These are phyloP conservation scores for Oegoconia quadripuncta DNA, from an alignment of 2,888 invertebrate genomes.

Conservation along the genomic window DNA sequence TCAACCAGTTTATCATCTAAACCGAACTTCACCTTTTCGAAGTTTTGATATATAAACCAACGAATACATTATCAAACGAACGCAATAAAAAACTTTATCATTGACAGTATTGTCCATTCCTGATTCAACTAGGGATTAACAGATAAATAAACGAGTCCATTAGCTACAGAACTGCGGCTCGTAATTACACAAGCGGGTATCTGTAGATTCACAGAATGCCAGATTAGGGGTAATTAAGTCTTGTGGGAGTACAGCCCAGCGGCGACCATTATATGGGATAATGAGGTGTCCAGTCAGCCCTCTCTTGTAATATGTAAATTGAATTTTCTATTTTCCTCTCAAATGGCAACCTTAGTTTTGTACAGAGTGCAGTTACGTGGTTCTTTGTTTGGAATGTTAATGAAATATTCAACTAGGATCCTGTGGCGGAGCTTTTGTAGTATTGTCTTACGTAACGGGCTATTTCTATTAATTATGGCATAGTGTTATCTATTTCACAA, in stretches of 20 bases:
- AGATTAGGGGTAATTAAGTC: constrained; percentile 74
- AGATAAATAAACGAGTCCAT: constrained; percentile 67
- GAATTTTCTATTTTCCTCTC: constrained; percentile 57
- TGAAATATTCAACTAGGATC: constrained; percentile 2
- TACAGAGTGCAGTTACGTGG: constrained; percentile 8
- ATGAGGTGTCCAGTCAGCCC: constrained; percentile 71
- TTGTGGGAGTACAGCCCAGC: constrained; percentile 60
- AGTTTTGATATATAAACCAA: too few species aligned
- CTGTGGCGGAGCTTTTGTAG: too few species aligned
- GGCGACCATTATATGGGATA: constrained; percentile 69
- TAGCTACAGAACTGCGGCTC: constrained; percentile 60
- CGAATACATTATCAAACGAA: too few species aligned
- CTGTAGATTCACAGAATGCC: constrained; percentile 65
- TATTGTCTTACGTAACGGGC: too few species aligned
- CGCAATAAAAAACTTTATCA: not conserved
- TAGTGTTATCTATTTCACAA: too few species aligned
- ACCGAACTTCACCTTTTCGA: too few species aligned
- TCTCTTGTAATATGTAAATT: constrained; percentile 70
- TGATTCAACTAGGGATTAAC: constrained; percentile 41
- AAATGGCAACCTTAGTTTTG: constrained; percentile 40
- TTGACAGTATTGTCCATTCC: constrained; percentile 25
- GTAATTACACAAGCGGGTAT: constrained; percentile 61
- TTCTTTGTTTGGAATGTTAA: constrained; percentile 7
- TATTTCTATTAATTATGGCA: too few species aligned
- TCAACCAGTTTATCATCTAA: too few species aligned